Evolutionary conservation across 2,113 vertebrate species (phyloP).

Genomic region (Thalassarche chlororhynchos): DNA sequence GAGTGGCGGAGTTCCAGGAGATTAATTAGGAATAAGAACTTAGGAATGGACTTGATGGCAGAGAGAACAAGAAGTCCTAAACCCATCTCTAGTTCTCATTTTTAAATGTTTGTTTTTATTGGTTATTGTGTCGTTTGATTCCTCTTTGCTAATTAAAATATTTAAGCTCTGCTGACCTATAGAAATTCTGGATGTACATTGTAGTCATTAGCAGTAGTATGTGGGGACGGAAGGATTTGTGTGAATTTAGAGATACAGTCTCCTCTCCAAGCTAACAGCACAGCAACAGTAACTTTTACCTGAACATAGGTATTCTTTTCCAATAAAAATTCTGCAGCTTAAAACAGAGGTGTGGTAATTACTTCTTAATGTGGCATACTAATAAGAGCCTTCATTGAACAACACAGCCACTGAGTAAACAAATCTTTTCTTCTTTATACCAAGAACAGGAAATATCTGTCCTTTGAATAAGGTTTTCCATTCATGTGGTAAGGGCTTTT

Average conservation of each 20-base stretch:
- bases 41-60: neutral
- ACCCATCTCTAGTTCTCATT: neutral
- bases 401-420: neutral
- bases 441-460: constrained; percentile 38
- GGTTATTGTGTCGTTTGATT: neutral
- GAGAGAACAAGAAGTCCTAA: neutral
- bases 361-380: neutral
- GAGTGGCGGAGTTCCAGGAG: neutral
- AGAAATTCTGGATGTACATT: neutral
- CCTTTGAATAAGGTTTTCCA: constrained; percentile 32
- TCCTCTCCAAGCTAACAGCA: neutral
- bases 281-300: neutral
- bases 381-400: neutral
- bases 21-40: neutral
- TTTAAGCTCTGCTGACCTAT: neutral
- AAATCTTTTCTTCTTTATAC: neutral
- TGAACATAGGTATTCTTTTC: neutral
- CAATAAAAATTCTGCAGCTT: neutral
- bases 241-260: neutral
- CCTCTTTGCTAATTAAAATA: neutral
- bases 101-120: neutral
- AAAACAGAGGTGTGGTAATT: neutral
- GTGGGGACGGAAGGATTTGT: neutral
- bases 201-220: neutral
- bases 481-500: neutral